Evolutionary conservation across 2,888 invertebrate genomes (phyloP).

Genomic region (Ochropleura leucogaster): DNA sequence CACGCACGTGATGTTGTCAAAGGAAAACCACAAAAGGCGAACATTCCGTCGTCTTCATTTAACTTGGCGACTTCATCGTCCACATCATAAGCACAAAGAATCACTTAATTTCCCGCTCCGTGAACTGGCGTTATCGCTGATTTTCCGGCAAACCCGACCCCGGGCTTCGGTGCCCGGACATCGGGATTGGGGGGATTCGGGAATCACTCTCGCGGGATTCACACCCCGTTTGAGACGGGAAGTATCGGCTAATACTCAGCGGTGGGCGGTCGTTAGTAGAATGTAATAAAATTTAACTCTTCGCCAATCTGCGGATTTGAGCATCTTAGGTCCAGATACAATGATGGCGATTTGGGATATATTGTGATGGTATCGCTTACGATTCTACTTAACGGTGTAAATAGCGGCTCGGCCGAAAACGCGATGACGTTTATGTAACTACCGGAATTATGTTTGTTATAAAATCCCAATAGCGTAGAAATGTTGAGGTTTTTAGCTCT

Average conservation of each 20-base stretch:
- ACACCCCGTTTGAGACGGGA: slow-evolving; percentile 68
- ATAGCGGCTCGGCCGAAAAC: slow-evolving; percentile 32
- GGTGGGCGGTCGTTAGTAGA: slow-evolving; percentile 67
- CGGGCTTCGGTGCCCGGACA: slow-evolving; percentile 56
- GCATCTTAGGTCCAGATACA: slow-evolving; percentile 58
- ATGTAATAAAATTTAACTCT: slow-evolving; percentile 70
- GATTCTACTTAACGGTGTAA: slow-evolving; percentile 39
- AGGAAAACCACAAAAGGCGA: slow-evolving; percentile 29
- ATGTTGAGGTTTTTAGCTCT: not conserved
- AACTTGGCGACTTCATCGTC: slow-evolving; percentile 41
- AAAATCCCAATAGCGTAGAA: slow-evolving; percentile 31
- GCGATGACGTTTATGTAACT: slow-evolving; percentile 38
- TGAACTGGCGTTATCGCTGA: slow-evolving; percentile 60
- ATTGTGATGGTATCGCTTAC: slow-evolving; percentile 60
- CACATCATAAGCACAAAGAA: slow-evolving; percentile 58
- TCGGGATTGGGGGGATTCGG: slow-evolving; percentile 61
- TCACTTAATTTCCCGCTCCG: slow-evolving; percentile 62
- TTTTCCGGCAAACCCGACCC: slow-evolving; percentile 63
- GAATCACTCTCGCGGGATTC: slow-evolving; percentile 70
- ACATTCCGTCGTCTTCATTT: slow-evolving; percentile 40
- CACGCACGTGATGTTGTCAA: slow-evolving; percentile 15
- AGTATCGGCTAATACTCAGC: slow-evolving; percentile 67
- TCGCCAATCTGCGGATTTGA: slow-evolving; percentile 62
- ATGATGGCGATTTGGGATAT: slow-evolving; percentile 53
- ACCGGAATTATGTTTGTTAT: slow-evolving; percentile 22